Conservation (phyloP, 1,140 invertebrate species). For the Leptinotarsa undecemlineata region DNA sequence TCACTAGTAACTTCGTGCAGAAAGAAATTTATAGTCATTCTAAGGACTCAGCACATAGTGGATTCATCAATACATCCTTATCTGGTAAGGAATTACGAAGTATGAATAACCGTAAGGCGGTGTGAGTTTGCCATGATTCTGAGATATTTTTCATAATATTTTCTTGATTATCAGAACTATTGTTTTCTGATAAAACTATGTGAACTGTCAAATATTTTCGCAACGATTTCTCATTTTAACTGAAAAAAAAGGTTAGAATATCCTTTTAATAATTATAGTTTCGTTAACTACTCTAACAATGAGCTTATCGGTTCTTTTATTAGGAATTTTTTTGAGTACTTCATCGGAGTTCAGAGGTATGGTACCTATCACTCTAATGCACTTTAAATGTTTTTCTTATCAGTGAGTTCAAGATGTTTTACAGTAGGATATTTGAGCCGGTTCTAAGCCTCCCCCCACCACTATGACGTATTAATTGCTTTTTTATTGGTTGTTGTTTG, state of each 20-base stretch:
- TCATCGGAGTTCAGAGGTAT: too few species aligned
- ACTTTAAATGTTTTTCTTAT: too few species aligned
- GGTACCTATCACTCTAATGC: too few species aligned
- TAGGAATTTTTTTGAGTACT: too few species aligned
- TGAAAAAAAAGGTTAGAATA: background rate
- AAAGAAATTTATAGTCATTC: slow-evolving; percentile 76
- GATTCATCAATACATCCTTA: slow-evolving; percentile 82
- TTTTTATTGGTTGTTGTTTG: too few species aligned
- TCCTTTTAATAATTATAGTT: too few species aligned
- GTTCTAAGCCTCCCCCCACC: too few species aligned
- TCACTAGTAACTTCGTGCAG: slow-evolving; percentile 95
- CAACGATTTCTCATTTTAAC: background rate
- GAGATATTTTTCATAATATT: background rate
- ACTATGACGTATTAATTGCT: too few species aligned
- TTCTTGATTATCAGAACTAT: background rate
- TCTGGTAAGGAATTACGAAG: slow-evolving; percentile 35
- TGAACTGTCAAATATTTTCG: background rate
- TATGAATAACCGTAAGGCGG: background rate
- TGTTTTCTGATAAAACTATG: background rate
- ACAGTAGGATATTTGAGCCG: too few species aligned
- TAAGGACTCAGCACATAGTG: slow-evolving; percentile 62
- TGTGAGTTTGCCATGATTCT: background rate
- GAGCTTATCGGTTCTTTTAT: too few species aligned
- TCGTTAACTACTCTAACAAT: too few species aligned
- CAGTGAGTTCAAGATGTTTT: too few species aligned